Percentiles rank a stretch among this genome's conserved stretches.
phyloP scores from a whole-genome alignment of 2,113 vertebrate genomes.

The Grammomys surdaster region DNA sequence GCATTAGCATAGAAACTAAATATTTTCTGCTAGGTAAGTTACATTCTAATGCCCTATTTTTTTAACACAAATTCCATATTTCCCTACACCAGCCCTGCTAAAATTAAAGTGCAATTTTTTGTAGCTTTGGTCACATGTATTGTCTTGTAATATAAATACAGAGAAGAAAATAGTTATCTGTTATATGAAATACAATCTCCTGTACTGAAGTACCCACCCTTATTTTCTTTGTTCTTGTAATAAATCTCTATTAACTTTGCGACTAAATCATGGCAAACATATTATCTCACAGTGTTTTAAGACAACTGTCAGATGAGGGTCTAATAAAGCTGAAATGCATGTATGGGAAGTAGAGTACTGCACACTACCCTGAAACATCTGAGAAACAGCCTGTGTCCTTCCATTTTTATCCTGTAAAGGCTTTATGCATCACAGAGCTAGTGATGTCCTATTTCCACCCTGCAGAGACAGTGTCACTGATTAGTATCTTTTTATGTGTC shows the following conservation, averaged over 20 bases:
- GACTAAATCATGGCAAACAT: background rate
- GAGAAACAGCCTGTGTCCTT: background rate
- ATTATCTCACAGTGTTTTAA: background rate
- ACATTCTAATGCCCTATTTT: background rate
- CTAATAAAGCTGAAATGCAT: rapidly evolving
- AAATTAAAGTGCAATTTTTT: background rate
- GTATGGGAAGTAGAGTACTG: background rate
- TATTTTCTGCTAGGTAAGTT: background rate
- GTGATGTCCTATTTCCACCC: background rate
- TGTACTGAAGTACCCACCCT: background rate
- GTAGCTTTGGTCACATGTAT: background rate
- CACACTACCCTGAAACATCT: background rate
- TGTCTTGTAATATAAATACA: background rate
- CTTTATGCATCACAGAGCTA: background rate
- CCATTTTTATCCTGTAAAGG: too few species aligned
- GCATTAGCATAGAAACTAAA: background rate
- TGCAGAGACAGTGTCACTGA: background rate
- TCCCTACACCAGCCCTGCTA: background rate
- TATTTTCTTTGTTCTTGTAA: background rate
- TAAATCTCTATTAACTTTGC: background rate
- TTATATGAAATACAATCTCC: background rate
- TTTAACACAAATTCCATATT: background rate
- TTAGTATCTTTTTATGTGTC: background rate
- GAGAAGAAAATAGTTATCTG: background rate
- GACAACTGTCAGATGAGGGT: background rate